A percentile compares a stretch with the other conserved stretches of the same genome.
Evolutionary conservation across 2,113 vertebrate genomes (phyloP).

Genomic region (Gila orcuttii): DNA sequence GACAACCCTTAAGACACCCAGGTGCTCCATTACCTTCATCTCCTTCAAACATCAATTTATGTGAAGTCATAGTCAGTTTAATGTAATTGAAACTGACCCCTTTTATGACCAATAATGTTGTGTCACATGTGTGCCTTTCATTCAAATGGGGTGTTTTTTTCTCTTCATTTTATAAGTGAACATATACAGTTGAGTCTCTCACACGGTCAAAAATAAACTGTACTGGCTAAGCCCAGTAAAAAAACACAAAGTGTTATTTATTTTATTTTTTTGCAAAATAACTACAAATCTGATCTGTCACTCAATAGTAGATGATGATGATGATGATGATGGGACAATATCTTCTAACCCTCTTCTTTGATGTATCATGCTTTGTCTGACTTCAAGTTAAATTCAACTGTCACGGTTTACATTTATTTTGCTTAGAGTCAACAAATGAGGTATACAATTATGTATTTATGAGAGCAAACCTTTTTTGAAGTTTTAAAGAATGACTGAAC

Average conservation of each 20-base stretch:
- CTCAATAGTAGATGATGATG: background rate
- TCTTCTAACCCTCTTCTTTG: background rate
- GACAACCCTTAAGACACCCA: slow-evolving; percentile 9
- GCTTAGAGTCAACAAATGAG: background rate
- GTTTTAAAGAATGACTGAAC: background rate
- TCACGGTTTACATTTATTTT: background rate
- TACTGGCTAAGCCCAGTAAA: background rate
- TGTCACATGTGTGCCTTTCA: slow-evolving; percentile 35
- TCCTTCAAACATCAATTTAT: slow-evolving; percentile 28
- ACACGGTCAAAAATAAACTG: background rate
- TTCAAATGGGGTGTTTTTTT: background rate
- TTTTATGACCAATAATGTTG: slow-evolving; percentile 15
- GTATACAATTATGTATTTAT: slow-evolving; percentile 11
- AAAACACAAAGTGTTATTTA: too few relatives aligned
- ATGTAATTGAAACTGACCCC: slow-evolving; percentile 35
- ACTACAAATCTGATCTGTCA: background rate
- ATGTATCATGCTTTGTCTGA: background rate
- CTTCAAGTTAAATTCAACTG: background rate
- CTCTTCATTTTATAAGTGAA: background rate
- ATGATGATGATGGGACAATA: background rate
- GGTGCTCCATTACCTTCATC: slow-evolving; percentile 26
- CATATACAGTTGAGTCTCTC: background rate
- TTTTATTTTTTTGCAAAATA: background rate
- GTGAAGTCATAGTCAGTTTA: slow-evolving; percentile 34
- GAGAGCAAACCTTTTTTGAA: background rate